phyloP scores from a whole-genome alignment of 1,140 invertebrate species.

The Hetaerina americana region DNA sequence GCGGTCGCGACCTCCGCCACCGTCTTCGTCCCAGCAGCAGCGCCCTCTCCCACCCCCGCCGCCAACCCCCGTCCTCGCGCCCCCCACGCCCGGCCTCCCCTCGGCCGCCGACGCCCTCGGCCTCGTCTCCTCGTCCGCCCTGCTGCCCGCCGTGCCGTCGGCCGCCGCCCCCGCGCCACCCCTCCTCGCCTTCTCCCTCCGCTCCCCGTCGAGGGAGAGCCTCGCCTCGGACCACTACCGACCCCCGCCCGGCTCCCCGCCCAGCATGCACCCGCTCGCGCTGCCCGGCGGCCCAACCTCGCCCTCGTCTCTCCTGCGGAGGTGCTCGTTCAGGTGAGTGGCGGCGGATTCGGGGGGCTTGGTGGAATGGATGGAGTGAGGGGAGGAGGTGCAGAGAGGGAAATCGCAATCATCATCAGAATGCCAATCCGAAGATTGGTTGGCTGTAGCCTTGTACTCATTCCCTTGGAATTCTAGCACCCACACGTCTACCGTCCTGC shows the following conservation, averaged over 20 bases:
- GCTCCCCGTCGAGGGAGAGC: conserved; percentile 25
- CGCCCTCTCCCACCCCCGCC: conserved; percentile 11
- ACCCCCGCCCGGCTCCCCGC: not conserved
- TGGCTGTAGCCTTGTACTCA: no score
- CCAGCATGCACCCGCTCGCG: conserved; percentile 6
- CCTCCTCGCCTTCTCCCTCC: conserved; percentile 24
- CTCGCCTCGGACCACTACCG: conserved; percentile 11
- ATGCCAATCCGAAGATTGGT: no score
- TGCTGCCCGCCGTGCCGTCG: conserved; percentile 21
- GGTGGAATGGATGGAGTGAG: no score
- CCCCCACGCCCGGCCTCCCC: not conserved
- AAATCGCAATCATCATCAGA: no score
- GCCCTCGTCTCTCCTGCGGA: not conserved
- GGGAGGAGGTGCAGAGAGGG: no score
- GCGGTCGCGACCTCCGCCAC: conserved; percentile 16
- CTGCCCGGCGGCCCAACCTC: not conserved
- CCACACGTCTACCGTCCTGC: no score
- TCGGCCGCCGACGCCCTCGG: conserved; percentile 7
- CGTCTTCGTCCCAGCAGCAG: conserved; percentile 20
- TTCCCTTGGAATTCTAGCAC: no score
- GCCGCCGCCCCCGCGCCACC: conserved; percentile 7
- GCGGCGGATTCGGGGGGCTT: no score
- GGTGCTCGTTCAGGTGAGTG: not conserved
- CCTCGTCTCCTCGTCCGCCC: conserved; percentile 15
- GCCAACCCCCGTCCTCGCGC: not conserved